Percentiles rank a stretch among this genome's conserved stretches.
Evolutionary conservation across 2,113 vertebrate genomes (phyloP).

Genomic region (Pseudorectes ferrugineus): DNA sequence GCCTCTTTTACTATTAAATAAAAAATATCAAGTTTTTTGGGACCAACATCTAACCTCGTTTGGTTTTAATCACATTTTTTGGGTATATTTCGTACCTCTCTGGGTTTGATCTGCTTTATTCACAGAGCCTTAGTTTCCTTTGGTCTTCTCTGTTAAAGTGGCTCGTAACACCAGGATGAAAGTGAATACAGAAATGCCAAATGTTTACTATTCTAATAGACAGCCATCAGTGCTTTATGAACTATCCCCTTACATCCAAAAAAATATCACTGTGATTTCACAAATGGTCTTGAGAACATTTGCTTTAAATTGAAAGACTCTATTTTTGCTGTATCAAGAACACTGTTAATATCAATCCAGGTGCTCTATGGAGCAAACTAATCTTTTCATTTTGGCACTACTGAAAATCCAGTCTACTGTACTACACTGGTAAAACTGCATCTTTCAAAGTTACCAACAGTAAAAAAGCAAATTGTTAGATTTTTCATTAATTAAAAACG

Average conservation of each 20-base stretch:
- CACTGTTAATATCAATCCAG: neutral
- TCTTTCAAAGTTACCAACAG: neutral
- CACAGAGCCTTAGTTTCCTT: neutral
- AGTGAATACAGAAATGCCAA: neutral
- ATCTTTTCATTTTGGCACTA: neutral
- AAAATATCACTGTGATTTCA: neutral
- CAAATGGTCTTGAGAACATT: neutral
- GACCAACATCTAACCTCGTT: neutral
- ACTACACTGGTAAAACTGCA: neutral
- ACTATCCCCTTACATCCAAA: neutral
- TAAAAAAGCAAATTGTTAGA: neutral
- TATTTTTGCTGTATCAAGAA: neutral
- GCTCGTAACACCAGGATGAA: neutral
- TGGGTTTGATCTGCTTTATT: neutral
- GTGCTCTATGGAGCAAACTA: neutral
- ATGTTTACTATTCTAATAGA: neutral
- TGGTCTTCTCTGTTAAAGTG: neutral
- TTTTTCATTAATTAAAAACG: neutral
- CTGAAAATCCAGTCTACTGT: neutral
- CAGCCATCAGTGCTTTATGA: neutral
- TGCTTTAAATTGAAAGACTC: constrained; percentile 1
- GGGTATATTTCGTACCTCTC: neutral
- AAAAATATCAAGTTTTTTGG: neutral
- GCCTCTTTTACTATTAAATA: neutral
- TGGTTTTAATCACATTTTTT: neutral